phyloP scores from a whole-genome alignment of 2,888 invertebrate species.

The Hermaeophaga mercurialis region DNA sequence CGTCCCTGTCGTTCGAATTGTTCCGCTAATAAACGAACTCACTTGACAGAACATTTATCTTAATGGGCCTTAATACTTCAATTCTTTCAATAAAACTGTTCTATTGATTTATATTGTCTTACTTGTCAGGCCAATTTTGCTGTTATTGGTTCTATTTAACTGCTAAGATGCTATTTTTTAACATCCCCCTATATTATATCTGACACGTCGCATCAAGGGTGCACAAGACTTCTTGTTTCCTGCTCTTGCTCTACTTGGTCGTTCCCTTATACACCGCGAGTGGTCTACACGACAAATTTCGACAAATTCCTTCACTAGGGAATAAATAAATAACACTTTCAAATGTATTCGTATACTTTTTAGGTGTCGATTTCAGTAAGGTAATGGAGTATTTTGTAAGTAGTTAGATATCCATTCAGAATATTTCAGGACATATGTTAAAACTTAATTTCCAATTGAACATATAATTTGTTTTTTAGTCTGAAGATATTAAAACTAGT shows the following conservation, averaged over 20 bases:
- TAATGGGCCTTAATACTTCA: slow-evolving; percentile 49
- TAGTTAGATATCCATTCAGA: too few relatives aligned
- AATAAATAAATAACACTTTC: slow-evolving; percentile 8
- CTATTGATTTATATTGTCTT: slow-evolving; percentile 46
- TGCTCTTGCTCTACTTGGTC: slow-evolving; percentile 5
- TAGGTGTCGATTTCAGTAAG: slow-evolving; percentile 6
- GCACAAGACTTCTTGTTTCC: slow-evolving; percentile 19
- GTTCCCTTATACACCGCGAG: slow-evolving; percentile 12
- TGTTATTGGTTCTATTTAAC: slow-evolving; percentile 35
- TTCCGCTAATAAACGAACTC: slow-evolving; percentile 50
- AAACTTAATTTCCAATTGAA: too few relatives aligned
- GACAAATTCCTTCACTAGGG: too few relatives aligned
- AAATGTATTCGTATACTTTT: background rate
- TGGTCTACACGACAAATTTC: slow-evolving; percentile 14
- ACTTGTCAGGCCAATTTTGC: slow-evolving; percentile 36
- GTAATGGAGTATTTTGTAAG: too few relatives aligned
- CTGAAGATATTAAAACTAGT: too few relatives aligned
- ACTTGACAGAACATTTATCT: slow-evolving; percentile 58
- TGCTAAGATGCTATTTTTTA: slow-evolving; percentile 33
- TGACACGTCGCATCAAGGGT: slow-evolving; percentile 30
- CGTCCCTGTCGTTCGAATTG: slow-evolving; percentile 46
- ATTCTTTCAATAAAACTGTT: slow-evolving; percentile 48
- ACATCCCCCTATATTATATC: slow-evolving; percentile 31
- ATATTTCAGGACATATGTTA: too few relatives aligned
- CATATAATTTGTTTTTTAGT: too few relatives aligned